Base-by-base conservation (phyloP, 2,888 invertebrate species). In the Lochmaea crataegi region DNA sequence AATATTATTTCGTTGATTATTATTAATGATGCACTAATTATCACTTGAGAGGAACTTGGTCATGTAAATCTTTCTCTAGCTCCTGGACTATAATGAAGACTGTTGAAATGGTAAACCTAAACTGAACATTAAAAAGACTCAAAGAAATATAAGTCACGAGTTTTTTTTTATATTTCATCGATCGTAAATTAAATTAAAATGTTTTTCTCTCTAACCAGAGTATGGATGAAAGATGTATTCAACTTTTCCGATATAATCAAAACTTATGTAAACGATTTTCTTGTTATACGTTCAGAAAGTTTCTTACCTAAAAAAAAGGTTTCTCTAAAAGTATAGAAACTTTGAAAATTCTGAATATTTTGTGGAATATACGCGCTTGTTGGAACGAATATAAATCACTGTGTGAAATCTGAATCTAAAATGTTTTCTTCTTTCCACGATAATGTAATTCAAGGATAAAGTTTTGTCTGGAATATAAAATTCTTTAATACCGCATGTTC, bases 161-260 rank as follows among this genome's bases (percentile, higher is more conserved):
- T 32, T 32, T 38, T 32, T 32, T 32, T 38, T 22, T 22, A 22
- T 2, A 22, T 22, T 22, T 22, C 22, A n/a, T n/a, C n/a, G n/a
- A n/a, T n/a, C n/a, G n/a, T 6, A 6, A 32, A 32, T 32, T 32
- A 6, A 32, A 32, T 38, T 38, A 48, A 48, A 6, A 48, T 14
- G n/a, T 48, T 48, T 48, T 48, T n/a, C 48, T 14, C 48, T n/a
- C 7, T 38, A 38, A n/a, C n/a, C 48, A n/a, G 14, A 1, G 48
- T 14, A n/a, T 5, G 22, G 22, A 57, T 60, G 38, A 9, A 60
- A 60, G 38, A 38, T 60, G 38, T 60, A 60, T 60, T 38, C 38
- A 14, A 60, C 60, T 60, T 60, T 60, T 60, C 60, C 60, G n/a
- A 60, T 60, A 60, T 60, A 60, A 60, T 60, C 60, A 60, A 60